Percentiles rank a stretch among this genome's conserved stretches.
Conservation (phyloP, 2,113 vertebrate species). For the Oceanodroma tethys region DNA sequence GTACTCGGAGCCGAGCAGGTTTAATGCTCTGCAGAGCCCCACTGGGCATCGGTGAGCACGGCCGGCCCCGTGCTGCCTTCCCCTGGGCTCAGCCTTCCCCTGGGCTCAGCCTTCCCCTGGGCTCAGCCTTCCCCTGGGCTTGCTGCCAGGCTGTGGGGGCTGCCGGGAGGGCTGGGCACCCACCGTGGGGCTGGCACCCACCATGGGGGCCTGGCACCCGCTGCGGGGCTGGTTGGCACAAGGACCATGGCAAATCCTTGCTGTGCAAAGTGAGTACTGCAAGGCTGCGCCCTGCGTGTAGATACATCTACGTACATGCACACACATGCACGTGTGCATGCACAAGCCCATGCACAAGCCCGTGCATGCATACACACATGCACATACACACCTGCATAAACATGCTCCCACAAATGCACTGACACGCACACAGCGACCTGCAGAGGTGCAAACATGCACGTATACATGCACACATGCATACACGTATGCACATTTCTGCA, state of each 20-base stretch:
- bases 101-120: neutral
- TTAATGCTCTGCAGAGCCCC: neutral
- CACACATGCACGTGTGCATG: no score
- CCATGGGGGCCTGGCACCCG: neutral
- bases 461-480: no score
- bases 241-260: no score
- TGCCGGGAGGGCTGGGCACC: neutral
- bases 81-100: neutral
- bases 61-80: neutral
- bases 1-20: neutral
- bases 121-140: neutral
- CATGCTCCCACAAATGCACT: no score
- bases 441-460: no score
- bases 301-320: rapidly evolving
- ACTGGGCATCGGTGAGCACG: neutral
- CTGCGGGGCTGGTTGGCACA: neutral
- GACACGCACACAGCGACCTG: no score
- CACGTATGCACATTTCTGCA: no score
- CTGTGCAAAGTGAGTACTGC: neutral
- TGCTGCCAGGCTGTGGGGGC: rapidly evolving
- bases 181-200: neutral
- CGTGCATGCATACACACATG: no score
- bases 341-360: no score
- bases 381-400: no score
- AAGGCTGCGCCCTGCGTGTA: neutral